Evolutionary conservation across 2,797 vertebrate genomes (phyloP).

Genomic region (Arnoldichthys spilopterus): DNA sequence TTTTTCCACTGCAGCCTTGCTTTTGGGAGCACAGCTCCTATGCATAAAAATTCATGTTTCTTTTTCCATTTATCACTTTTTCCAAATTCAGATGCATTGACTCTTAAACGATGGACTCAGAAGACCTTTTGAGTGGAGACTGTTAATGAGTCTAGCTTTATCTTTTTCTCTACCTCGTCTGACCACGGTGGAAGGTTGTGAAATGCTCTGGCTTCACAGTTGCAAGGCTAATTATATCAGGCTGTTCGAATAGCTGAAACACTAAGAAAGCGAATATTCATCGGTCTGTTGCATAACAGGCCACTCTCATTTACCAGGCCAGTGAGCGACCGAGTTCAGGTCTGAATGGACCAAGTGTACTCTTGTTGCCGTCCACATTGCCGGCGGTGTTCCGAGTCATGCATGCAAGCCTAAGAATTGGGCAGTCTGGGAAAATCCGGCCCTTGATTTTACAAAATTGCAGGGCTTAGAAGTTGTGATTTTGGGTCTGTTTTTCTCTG

Average conservation of each 20-base stretch:
- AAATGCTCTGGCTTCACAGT: slow-evolving; percentile 1
- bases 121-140: too few species aligned
- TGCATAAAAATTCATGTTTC: too few species aligned
- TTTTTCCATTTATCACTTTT: too few species aligned
- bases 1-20: too few species aligned
- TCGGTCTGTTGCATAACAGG: slow-evolving; percentile 41
- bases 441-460: background rate
- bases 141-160: background rate
- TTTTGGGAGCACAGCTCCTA: too few species aligned
- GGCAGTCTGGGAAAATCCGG: background rate
- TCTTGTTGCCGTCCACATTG: slow-evolving; percentile 14
- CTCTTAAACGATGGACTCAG: too few species aligned
- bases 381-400: slow-evolving; percentile 1
- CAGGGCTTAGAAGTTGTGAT: background rate
- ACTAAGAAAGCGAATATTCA: slow-evolving; percentile 43
- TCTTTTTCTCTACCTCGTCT: background rate
- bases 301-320: slow-evolving; percentile 37
- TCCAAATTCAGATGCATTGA: too few species aligned
- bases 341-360: slow-evolving; percentile 46
- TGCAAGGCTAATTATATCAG: slow-evolving; percentile 28
- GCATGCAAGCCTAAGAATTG: background rate
- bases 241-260: slow-evolving; percentile 43
- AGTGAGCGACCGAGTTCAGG: slow-evolving; percentile 3
- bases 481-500: background rate
- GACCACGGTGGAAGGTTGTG: background rate